Evolutionary conservation across 2,113 vertebrate species (phyloP).

Genomic region (Salminus brasiliensis): DNA sequence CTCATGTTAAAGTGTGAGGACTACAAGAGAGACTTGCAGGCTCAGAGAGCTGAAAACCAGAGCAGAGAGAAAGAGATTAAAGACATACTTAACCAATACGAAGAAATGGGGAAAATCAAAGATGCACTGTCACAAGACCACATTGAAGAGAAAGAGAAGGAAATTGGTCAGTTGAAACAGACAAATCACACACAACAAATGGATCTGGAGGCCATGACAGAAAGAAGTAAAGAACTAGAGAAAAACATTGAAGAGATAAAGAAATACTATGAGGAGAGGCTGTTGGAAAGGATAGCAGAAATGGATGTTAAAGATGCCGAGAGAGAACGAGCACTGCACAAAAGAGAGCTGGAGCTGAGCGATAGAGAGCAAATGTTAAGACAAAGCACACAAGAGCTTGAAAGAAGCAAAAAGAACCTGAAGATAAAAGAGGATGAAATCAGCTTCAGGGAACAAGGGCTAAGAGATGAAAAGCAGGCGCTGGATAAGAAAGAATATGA

Average conservation of each 20-base stretch:
- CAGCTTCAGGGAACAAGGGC: constrained; percentile 40
- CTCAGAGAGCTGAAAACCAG: background rate
- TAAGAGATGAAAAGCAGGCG: constrained; percentile 32
- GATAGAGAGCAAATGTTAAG: constrained; percentile 35
- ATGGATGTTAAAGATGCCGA: constrained; percentile 33
- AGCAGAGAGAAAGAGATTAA: constrained; percentile 47
- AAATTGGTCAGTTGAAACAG: constrained; percentile 45
- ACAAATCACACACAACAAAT: constrained; percentile 38
- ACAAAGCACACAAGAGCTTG: constrained; percentile 44
- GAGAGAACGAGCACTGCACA: constrained; percentile 30
- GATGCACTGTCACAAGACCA: constrained; percentile 38
- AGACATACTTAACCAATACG: constrained; percentile 22
- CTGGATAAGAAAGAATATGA: constrained; percentile 29
- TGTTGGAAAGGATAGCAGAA: constrained; percentile 48
- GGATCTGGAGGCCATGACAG: constrained; percentile 48
- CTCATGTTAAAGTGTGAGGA: constrained; percentile 54
- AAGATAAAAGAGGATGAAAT: constrained; percentile 39
- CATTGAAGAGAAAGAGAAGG: constrained; percentile 43
- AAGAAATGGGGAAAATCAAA: constrained; percentile 46
- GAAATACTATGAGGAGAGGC: constrained; percentile 48
- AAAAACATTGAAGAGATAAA: constrained; percentile 48
- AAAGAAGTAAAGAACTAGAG: constrained; percentile 19
- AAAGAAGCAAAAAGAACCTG: constrained; percentile 43
- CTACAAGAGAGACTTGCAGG: constrained; percentile 34
- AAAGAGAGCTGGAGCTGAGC: constrained; percentile 36